phyloP scores from a whole-genome alignment of 92 coral and sea anemone species.

The Virgularia gustaviana region DNA sequence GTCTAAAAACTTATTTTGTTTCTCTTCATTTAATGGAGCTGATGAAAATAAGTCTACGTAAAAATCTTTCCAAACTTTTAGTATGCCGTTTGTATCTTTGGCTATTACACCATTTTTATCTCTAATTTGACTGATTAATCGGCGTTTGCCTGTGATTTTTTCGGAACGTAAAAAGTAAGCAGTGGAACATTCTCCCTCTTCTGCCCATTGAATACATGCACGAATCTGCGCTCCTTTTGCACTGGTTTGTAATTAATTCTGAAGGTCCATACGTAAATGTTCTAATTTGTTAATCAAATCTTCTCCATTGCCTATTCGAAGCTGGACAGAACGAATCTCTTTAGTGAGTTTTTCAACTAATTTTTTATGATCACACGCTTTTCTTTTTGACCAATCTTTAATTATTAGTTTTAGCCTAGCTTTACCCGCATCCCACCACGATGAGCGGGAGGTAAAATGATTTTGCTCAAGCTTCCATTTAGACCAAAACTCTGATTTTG shows the following conservation, averaged over 20 bases:
- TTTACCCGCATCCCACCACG: conserved; percentile 13
- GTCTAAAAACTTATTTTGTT: background rate
- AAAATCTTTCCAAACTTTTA: background rate
- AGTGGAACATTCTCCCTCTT: conserved; percentile 2
- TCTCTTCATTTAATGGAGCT: background rate
- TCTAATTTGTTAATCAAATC: no score
- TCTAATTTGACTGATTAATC: background rate
- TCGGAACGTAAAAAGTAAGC: conserved; percentile 7
- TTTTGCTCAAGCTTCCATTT: background rate
- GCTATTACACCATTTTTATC: background rate
- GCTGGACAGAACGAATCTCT: no score
- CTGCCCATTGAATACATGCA: background rate
- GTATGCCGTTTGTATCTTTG: background rate
- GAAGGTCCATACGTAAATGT: no score
- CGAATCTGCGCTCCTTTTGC: conserved; percentile 8
- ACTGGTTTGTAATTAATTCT: no score
- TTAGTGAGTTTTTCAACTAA: no score
- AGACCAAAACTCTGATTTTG: background rate
- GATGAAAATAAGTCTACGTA: background rate
- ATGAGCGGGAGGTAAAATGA: background rate
- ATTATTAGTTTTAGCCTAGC: background rate
- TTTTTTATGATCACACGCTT: no score
- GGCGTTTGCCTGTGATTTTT: background rate
- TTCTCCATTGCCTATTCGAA: no score
- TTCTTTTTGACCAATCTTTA: background rate